These are phyloP conservation scores for Erythrocercus mccallii DNA, from an alignment of 2,113 vertebrate genomes.

Conservation along the genomic window DNA sequence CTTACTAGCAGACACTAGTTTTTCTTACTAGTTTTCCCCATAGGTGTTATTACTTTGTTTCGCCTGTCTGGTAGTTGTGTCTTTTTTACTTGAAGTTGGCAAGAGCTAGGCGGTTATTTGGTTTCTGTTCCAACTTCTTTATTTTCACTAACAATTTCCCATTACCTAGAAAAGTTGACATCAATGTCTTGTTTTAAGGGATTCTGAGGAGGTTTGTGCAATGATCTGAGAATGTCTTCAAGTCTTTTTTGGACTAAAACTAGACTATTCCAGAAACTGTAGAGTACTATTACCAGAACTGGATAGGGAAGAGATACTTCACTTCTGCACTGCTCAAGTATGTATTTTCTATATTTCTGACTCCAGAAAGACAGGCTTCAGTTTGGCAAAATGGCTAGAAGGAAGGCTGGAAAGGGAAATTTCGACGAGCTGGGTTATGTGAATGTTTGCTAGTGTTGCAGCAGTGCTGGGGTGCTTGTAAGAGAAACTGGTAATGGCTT, in stretches of 20 bases:
- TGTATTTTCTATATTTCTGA: background rate
- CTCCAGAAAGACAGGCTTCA: background rate
- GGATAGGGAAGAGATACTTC: background rate
- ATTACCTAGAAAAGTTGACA: background rate
- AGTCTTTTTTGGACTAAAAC: background rate
- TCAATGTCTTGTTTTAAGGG: background rate
- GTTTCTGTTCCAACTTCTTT: background rate
- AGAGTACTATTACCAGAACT: background rate
- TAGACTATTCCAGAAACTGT: background rate
- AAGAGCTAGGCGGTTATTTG: accelerated
- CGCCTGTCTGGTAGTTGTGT: background rate
- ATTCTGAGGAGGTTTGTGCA: background rate
- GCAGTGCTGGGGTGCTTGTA: background rate
- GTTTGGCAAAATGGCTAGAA: background rate
- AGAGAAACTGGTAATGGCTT: background rate
- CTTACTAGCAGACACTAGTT: background rate
- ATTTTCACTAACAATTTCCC: background rate
- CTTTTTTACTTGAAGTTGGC: background rate
- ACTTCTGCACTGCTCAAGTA: background rate
- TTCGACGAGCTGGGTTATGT: background rate
- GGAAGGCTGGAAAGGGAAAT: background rate
- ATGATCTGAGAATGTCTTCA: background rate
- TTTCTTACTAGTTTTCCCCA: background rate
- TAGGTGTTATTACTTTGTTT: background rate
- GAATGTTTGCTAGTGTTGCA: background rate